Evolutionary conservation across 1,140 invertebrate species (phyloP).

Genomic region (Drosophila repleta): DNA sequence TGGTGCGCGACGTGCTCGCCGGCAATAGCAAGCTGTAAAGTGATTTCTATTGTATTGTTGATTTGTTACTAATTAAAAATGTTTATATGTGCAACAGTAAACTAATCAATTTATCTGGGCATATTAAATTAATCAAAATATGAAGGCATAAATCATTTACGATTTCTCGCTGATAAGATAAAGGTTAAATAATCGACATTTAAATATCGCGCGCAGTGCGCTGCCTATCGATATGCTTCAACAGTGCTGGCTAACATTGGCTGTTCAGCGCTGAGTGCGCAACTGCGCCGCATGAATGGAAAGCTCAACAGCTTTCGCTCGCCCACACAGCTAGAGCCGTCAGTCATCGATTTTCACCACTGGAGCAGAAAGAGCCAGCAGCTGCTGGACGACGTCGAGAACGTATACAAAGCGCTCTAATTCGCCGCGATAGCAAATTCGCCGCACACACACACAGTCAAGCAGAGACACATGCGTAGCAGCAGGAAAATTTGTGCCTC

Average conservation of each 20-base stretch:
- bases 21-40: constrained; percentile 85
- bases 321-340: constrained; percentile 28
- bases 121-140: constrained; percentile 25
- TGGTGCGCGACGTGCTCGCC: constrained; percentile 87
- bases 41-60: constrained; percentile 24
- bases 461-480: constrained; percentile 17
- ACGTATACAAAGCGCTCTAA: constrained; percentile 70
- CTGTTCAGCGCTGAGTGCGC: constrained; percentile 29
- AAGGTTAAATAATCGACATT: neutral
- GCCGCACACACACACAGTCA: constrained; percentile 43
- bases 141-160: constrained; percentile 6
- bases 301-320: constrained; percentile 44
- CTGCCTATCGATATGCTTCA: constrained; percentile 4
- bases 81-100: constrained; percentile 32
- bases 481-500: constrained; percentile 54
- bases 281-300: constrained; percentile 59
- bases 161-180: constrained; percentile 8
- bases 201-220: constrained; percentile 19
- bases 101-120: neutral
- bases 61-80: constrained; percentile 23
- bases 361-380: constrained; percentile 37
- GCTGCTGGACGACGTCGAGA: constrained; percentile 57
- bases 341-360: constrained; percentile 72
- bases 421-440: constrained; percentile 66
- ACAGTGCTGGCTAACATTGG: constrained; percentile 24